phyloP scores from a whole-genome alignment of 2,113 vertebrate genomes.

The Ranitomeya imitator region DNA sequence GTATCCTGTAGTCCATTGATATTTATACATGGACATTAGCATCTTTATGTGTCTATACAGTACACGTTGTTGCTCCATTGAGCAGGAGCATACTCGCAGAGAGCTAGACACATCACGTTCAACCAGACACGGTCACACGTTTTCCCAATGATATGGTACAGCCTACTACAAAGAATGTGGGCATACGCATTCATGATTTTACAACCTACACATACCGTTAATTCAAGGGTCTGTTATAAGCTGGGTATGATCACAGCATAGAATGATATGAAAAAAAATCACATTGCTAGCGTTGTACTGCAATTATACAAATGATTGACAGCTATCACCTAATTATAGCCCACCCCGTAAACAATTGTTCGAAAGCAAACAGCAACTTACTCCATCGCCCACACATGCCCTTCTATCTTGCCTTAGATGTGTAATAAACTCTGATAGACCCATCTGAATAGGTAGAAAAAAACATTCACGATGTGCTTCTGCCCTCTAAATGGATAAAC shows the following conservation, averaged over 20 bases:
- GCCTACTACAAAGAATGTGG: conserved; percentile 18
- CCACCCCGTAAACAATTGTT: not conserved
- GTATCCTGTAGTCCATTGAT: conserved; percentile 8
- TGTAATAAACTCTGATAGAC: not conserved
- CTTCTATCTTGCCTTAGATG: not conserved
- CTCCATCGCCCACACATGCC: not conserved
- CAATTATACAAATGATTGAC: not conserved
- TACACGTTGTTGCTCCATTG: conserved; percentile 11
- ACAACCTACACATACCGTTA: conserved; percentile 8
- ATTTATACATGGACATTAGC: conserved; percentile 9
- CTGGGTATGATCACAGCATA: not conserved
- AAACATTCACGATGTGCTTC: not conserved
- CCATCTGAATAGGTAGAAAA: not conserved
- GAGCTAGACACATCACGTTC: conserved; percentile 40
- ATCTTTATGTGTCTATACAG: conserved; percentile 24
- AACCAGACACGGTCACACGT: not conserved
- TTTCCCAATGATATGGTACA: conserved; percentile 25
- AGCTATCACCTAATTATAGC: not conserved
- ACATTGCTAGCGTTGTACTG: not conserved
- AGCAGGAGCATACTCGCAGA: not conserved
- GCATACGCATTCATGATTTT: not conserved
- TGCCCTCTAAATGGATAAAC: not conserved
- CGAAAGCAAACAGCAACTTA: conserved; percentile 3
- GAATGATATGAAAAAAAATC: not conserved
- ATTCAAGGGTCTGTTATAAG: not conserved